Evolutionary conservation across 2,888 invertebrate species (phyloP), one percentile per base, ranked within the genome.

Genomic region (Drosophila mayaguana): DNA sequence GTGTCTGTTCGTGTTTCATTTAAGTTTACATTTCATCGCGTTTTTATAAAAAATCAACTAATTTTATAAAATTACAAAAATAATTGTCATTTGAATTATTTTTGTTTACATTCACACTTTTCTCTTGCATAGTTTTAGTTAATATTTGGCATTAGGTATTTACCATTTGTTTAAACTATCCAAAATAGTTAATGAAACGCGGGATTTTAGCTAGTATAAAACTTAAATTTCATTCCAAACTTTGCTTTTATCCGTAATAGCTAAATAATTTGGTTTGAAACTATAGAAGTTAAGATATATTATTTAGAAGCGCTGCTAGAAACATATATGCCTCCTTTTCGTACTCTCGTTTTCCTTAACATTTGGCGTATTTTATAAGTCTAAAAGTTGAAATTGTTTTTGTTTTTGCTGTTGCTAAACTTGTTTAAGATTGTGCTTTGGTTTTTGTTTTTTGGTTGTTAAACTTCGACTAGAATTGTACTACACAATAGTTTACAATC

Each of bases 21-120:
- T 59, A 38, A 20, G 40, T 72, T 69, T 70, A 34, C 12, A 48
- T 56, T 45, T 59, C 50, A 55, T 54, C 48, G 50, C 28, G 50
- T 46, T 65, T 75, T 65, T 75, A 62, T 66, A 75, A 78, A 83
- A 89, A 80, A 73, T 64, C 75, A 85, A 85, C 82, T 78, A 72
- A 87, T 79, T 81, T 89, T 87, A 88, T 87, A 89, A 89, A 89
- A 87, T 89, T 87, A 89, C 90, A 87, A 87, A 87, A 87, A 89
- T 87, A 87, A 89, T 83, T 89, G 74, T 87, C 69, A 61, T 70
- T 70, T 59, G 57, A 72, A 79, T 83, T 86, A 78, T 81, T 87
- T 72, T 68, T 64, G 69, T 63, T 69, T 63, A 55, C 63, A 68
- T 67, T 63, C 59, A 53, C 65, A 45, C 2, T 5, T 50, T 14